Conservation (phyloP, 2,888 invertebrate species). For the Chalcosyrphus nemorum region DNA sequence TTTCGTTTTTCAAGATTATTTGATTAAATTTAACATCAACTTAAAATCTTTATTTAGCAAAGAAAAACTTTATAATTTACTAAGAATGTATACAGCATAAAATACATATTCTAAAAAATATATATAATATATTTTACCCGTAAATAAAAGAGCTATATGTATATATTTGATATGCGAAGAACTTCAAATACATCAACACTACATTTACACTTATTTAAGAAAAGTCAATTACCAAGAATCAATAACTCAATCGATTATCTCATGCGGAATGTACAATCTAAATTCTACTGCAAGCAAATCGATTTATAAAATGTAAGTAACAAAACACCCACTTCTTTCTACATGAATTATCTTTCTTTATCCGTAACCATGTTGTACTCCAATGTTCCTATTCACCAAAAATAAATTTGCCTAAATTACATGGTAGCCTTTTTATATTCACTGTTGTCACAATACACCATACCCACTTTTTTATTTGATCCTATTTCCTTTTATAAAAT, state of each 20-base stretch:
- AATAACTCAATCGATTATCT: background rate
- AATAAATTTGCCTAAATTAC: slow-evolving; percentile 58
- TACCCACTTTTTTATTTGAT: slow-evolving; percentile 63
- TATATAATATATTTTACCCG: too few relatives aligned
- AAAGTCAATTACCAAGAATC: slow-evolving; percentile 42
- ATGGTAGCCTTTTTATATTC: slow-evolving; percentile 53
- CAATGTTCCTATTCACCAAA: slow-evolving; percentile 46
- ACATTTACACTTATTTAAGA: slow-evolving; percentile 2
- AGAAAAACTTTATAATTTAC: too few relatives aligned
- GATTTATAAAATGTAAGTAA: slow-evolving; percentile 15
- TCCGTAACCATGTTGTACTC: slow-evolving; percentile 29
- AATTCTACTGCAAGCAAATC: background rate
- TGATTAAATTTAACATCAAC: too few relatives aligned
- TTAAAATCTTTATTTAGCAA: too few relatives aligned
- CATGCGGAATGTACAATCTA: background rate
- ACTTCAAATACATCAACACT: background rate
- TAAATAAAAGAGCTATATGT: too few relatives aligned
- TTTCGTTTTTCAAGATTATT: too few relatives aligned
- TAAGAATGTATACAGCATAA: too few relatives aligned
- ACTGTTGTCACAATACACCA: slow-evolving; percentile 67
- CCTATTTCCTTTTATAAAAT: slow-evolving; percentile 55
- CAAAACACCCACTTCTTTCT: slow-evolving; percentile 65
- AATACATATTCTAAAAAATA: too few relatives aligned
- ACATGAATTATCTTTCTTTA: slow-evolving; percentile 28
- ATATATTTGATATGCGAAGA: too few relatives aligned